Percentiles rank a stretch among this genome's conserved stretches.
These are phyloP conservation scores for Camponotus pennsylvanicus DNA, from an alignment of 1,140 invertebrate species.

Conservation along the genomic window DNA sequence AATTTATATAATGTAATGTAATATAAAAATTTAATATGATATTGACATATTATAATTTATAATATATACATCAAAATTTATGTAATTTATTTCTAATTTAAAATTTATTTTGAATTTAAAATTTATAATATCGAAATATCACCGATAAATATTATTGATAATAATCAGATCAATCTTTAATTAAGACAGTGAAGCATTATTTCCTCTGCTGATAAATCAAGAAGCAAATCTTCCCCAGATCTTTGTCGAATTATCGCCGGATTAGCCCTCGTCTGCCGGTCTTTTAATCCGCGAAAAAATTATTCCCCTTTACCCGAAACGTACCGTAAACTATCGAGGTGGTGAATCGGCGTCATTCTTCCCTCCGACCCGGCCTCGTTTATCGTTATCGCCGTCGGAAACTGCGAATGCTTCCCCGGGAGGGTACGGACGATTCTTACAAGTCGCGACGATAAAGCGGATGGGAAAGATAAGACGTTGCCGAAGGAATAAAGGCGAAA, in stretches of 20 bases:
- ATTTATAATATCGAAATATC: neutral
- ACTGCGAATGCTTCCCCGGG: constrained; percentile 52
- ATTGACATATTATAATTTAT: neutral
- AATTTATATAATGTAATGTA: no score
- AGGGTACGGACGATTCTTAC: constrained; percentile 39
- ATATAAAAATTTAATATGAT: no score
- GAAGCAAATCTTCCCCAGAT: neutral
- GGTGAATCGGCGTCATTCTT: constrained; percentile 17
- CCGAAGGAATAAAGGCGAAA: constrained; percentile 53
- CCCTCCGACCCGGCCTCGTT: constrained; percentile 16
- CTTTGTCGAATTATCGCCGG: constrained; percentile 59
- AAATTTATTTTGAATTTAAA: no score
- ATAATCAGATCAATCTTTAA: neutral
- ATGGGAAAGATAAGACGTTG: constrained; percentile 55
- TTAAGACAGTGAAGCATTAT: neutral
- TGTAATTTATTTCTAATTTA: no score
- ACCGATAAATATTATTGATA: neutral
- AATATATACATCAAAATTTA: no score
- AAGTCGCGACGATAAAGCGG: constrained; percentile 65
- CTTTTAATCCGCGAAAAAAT: constrained; percentile 66
- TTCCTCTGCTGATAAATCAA: neutral
- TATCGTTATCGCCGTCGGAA: constrained; percentile 59
- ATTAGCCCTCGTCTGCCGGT: constrained; percentile 66
- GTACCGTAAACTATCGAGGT: neutral
- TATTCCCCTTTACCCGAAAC: neutral